Percentiles rank a stretch among this genome's conserved stretches.
Evolutionary conservation across 2,797 vertebrate species (phyloP).

Genomic region (Natrix natrix): DNA sequence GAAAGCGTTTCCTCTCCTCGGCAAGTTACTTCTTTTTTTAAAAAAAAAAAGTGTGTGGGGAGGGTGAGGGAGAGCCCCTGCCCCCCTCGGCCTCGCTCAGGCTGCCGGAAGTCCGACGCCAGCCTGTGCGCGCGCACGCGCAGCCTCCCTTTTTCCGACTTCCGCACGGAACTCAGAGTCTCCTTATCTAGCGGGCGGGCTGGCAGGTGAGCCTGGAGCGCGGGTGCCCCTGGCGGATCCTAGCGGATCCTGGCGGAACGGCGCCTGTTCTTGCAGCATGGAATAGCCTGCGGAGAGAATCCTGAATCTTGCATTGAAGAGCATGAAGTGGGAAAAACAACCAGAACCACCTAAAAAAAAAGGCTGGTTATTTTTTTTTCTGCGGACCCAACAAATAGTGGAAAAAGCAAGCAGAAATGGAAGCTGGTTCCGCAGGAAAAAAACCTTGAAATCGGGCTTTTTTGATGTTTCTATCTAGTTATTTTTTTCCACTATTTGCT

Average conservation of each 20-base stretch:
- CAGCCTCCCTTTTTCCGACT: neutral
- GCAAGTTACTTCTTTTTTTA: neutral
- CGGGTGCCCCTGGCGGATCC: neutral
- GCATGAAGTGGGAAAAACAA: too few species aligned
- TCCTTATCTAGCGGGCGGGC: neutral
- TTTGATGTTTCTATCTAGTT: too few species aligned
- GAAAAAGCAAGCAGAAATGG: too few species aligned
- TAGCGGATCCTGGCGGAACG: neutral
- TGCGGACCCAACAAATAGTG: too few species aligned
- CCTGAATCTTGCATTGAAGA: neutral
- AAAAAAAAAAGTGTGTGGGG: neutral
- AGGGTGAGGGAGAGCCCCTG: neutral
- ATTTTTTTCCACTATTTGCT: too few species aligned
- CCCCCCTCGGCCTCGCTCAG: neutral
- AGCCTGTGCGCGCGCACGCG: neutral
- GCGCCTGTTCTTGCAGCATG: neutral
- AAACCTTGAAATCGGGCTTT: neutral
- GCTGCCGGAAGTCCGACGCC: neutral
- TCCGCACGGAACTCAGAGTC: neutral
- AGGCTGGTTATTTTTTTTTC: too few species aligned
- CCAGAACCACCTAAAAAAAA: too few species aligned
- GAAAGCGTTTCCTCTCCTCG: neutral
- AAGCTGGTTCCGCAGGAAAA: neutral
- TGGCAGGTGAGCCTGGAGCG: neutral
- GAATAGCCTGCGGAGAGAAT: neutral